Base-by-base conservation (phyloP, 2,113 vertebrate species). In the Sebastes fasciatus region DNA sequence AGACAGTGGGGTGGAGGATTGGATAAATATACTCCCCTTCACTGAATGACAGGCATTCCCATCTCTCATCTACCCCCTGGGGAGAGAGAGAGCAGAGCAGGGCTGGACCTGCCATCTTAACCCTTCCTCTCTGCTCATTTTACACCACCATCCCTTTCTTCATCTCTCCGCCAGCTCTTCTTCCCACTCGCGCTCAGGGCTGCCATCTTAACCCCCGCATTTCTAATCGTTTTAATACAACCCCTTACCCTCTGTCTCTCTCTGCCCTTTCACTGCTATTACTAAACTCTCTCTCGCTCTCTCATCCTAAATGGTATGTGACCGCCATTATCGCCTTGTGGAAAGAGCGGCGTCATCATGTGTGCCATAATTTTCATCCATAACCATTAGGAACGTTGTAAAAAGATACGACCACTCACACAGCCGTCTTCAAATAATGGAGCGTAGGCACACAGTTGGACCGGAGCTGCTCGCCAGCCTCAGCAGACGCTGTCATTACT, bases 341-440 rank as follows among this genome's bases (percentile, higher is more conserved):
- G 86, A 91, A 92, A 94, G 80, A 89, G 89, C 80, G 21, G 61
- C 73, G 82, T 89, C 90, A 89, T 93, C 84, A 70, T 80, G 83
- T 71, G 86, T 16, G 86, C 88, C 88, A 79, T 91, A 79, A 84
- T 92, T 89, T 92, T 90, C 88, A 69, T 87, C 89, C 92, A 91
- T 89, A 86, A 88, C 90, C 92, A 94, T 93, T 93, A 93, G 82
- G 83, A 86, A 72, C 62, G 68, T 74, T 85, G 88, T 92, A 93
- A 92, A 93, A 94, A 92, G 88, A 93, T 93, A 91, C 79, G 70
- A 91, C 78, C 88, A 84, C 90, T 93, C 88, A 62, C 82, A 42
- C 67, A 13, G 75, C 43, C 40, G 76, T 81, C 82, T 74, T 91
- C 81, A 80, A 77, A 89, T 91, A 94, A 93, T 91, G 92, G 90